Base-by-base conservation (phyloP, 2,888 invertebrate genomes). In the Noctua pronuba region DNA sequence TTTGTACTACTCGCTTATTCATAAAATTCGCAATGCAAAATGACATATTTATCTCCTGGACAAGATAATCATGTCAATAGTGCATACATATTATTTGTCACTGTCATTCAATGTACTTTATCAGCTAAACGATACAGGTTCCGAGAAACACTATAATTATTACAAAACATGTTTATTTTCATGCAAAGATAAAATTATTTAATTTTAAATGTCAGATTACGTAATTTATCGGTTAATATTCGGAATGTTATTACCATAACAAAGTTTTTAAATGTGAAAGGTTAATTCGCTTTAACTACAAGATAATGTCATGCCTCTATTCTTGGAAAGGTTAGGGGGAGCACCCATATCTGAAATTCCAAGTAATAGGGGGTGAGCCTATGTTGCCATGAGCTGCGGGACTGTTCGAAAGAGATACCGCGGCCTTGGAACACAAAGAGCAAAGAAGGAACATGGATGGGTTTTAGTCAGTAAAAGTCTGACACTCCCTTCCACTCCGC, bases 181-280 rank as follows among this genome's bases (percentile, higher is more conserved):
- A 73, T 31, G n/a, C 38, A 24, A n/a, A 73, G 77, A 77, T 76
- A 52, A 75, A 11, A 44, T 67, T 66, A 65, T 64, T 60, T 38
- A 31, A 55, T 55, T 78, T 70, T 72, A 67, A 73, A 73, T 66
- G 83, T n/a, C 64, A 65, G 52, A 41, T 82, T 73, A 83, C 52
- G n/a, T 73, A 44, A 64, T 44, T 44, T 28, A 5, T 35, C 21
- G 13, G 28, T 65, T 44, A 28, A 16, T 46, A 44, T 49, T 66
- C 24, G 13, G n/a, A 68, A 58, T 68, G 28, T 28, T 55, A 2
- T 60, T 60, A 8, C 8, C 60, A n/a, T 38, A 58, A n/a, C 21
- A 28, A 58, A 4, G 16, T 11, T 21, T 77, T 38, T 77, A 46
- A 60, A 65, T 52, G 38, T 38, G 35, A 44, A 58, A 75, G 35